Evolutionary conservation across 2,888 invertebrate species (phyloP).

Genomic region (Eulithis testata): DNA sequence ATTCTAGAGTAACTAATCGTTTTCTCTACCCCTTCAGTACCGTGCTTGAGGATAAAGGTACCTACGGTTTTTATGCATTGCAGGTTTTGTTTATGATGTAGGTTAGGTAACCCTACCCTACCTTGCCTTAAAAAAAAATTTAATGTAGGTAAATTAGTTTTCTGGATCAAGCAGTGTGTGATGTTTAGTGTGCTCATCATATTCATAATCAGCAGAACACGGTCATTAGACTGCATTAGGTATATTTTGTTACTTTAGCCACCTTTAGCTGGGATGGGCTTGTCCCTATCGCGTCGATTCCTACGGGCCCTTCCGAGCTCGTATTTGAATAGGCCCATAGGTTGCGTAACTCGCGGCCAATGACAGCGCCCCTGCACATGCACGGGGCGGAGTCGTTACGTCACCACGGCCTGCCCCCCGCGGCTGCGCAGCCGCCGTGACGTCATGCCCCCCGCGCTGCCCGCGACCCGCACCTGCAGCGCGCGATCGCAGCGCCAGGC

Average conservation of each 20-base stretch:
- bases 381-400: slow-evolving; percentile 83
- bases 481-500: slow-evolving; percentile 66
- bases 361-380: slow-evolving; percentile 80
- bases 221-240: slow-evolving; percentile 73
- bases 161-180: no score
- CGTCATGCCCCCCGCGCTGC: slow-evolving; percentile 64
- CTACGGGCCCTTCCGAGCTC: slow-evolving; percentile 76
- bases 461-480: slow-evolving; percentile 62
- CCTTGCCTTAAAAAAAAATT: no score
- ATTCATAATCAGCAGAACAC: slow-evolving; percentile 53
- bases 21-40: no score
- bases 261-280: slow-evolving; percentile 49
- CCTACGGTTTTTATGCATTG: no score
- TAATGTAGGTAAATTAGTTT: no score
- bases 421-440: slow-evolving; percentile 81
- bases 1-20: no score
- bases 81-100: no score
- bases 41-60: no score
- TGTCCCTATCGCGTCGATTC: slow-evolving; percentile 68
- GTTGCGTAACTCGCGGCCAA: slow-evolving; percentile 83
- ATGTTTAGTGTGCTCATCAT: slow-evolving; percentile 7
- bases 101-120: no score
- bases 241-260: slow-evolving; percentile 67
- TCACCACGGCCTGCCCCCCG: slow-evolving; percentile 76
- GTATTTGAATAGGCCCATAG: slow-evolving; percentile 74